phyloP scores from a whole-genome alignment of 2,797 vertebrate genomes.

The Myioborus melanocephalus region DNA sequence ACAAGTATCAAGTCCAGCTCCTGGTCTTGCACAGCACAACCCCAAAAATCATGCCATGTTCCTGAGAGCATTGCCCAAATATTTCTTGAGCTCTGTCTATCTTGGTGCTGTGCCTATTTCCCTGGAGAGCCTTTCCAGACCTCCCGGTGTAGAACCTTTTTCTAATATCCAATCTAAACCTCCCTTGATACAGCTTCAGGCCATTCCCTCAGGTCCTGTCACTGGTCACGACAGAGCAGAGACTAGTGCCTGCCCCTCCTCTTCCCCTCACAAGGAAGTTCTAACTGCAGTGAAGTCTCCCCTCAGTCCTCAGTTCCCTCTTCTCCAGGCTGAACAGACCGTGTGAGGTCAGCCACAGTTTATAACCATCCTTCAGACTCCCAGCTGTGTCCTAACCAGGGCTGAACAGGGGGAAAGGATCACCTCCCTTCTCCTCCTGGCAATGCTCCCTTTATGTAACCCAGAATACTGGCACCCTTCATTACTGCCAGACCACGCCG shows the following conservation, averaged over 20 bases:
- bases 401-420: neutral
- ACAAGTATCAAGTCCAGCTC: neutral
- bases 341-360: neutral
- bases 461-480: neutral
- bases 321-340: neutral
- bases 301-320: neutral
- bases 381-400: neutral
- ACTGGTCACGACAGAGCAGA: neutral
- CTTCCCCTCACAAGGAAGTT: neutral
- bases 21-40: neutral
- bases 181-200: neutral
- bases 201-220: neutral
- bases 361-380: neutral
- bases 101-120: neutral
- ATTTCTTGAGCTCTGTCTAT: neutral
- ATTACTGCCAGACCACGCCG: neutral
- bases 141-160: neutral
- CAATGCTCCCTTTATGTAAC: neutral
- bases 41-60: neutral
- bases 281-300: rapidly evolving
- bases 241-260: neutral
- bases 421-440: neutral
- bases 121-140: neutral
- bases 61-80: neutral
- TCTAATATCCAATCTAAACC: neutral